phyloP scores from a whole-genome alignment of 2,888 invertebrate species.

The Chrysotoxum bicinctum region DNA sequence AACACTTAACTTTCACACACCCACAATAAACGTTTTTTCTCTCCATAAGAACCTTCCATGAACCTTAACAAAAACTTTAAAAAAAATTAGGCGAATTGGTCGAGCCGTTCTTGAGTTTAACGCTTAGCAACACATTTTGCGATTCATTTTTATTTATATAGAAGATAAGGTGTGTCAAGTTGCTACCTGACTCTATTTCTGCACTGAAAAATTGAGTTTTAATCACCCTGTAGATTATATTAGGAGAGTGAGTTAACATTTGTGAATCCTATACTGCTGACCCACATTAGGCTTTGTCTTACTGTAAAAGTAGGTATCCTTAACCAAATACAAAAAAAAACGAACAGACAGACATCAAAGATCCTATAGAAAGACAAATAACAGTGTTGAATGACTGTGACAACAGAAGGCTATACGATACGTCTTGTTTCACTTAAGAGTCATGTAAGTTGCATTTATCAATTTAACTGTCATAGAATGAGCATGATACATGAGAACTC shows the following conservation, averaged over 20 bases:
- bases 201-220: too few species aligned
- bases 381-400: conserved; percentile 40
- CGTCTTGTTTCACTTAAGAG: conserved; percentile 62
- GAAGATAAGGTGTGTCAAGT: too few species aligned
- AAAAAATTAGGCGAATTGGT: too few species aligned
- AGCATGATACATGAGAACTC: conserved; percentile 43
- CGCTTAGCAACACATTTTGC: too few species aligned
- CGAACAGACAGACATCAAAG: not conserved
- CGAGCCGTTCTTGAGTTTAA: too few species aligned
- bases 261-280: not conserved
- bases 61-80: too few species aligned
- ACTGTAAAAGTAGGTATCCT: not conserved
- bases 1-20: too few species aligned
- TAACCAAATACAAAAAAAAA: not conserved
- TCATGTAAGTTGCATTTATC: conserved; percentile 69
- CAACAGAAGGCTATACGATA: conserved; percentile 41
- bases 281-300: not conserved
- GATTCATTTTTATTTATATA: too few species aligned
- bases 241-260: not conserved
- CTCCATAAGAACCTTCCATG: too few species aligned
- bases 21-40: too few species aligned
- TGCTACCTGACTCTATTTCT: too few species aligned
- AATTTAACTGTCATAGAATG: conserved; percentile 60
- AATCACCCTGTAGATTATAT: not conserved
- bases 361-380: not conserved